Base-by-base conservation (phyloP, 2,888 invertebrate genomes). In the Drosophila diplacantha region DNA sequence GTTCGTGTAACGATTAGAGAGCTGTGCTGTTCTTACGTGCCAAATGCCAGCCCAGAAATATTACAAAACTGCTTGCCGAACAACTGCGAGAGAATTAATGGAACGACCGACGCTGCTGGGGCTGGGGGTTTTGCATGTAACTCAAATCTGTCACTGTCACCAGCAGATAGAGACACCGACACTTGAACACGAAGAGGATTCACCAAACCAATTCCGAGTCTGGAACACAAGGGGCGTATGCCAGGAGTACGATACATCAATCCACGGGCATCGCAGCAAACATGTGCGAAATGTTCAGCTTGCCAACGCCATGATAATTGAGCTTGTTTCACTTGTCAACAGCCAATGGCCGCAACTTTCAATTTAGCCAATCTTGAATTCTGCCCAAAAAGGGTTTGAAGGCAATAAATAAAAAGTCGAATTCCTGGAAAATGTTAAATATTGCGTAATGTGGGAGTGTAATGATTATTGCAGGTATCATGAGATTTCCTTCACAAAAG, bases 71-170 rank as follows among this genome's bases (percentile, higher is more conserved):
- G 41, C 39, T 31, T 52, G 18, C 39, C 22, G 43, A 44, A 32
- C 41, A 32, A 32, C 39, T 14, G 20, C n/a, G n/a, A 14, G 16
- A 51, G 37, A 51, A 37, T 26, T 26, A 31, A 20, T 46, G 46
- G 46, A 18, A 8, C 18, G 31, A 14, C 31, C 8, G 20, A 9
- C 9, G 18, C 31, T 11, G 29, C 20, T 14, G 20, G 41, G 41
- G 22, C 43, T 16, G 31, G 18, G 51, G 39, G 26, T 12, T 57
- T 44, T 57, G 41, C 34, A 41, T 49, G 60, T 49, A 49, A 29
- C 46, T 31, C 31, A 65, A 61, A 69, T 69, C 68, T 56, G 54
- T 67, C 64, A 55, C 51, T 64, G 63, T 67, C 67, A 67, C 50
- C 41, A 29, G 20, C 56, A 56, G 38, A 52, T 53, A 56, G 51